Conservation (phyloP, 53 echinoderm and acorn worm species). For the Stichopus horrens region DNA sequence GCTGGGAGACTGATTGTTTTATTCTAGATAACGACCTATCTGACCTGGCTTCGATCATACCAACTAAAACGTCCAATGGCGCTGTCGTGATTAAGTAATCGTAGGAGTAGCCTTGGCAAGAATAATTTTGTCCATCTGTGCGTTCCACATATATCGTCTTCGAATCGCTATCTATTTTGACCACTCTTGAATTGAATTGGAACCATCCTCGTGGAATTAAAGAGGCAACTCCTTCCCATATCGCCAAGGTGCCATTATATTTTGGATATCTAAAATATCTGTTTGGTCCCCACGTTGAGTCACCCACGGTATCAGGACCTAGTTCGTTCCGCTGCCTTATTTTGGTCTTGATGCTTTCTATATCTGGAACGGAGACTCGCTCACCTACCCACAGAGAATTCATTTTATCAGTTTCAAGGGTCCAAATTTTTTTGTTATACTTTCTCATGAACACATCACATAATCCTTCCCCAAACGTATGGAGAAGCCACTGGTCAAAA, state of each 20-base stretch:
- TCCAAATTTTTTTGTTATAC: slow-evolving; percentile 58
- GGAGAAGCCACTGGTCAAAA: slow-evolving; percentile 56
- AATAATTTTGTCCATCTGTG: not conserved
- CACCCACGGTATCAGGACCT: not conserved
- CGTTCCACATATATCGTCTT: not conserved
- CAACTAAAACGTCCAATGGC: slow-evolving; percentile 39
- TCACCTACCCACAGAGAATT: slow-evolving; percentile 56
- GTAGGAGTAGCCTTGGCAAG: not conserved
- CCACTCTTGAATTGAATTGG: slow-evolving; percentile 44
- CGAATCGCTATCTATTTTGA: slow-evolving; percentile 24
- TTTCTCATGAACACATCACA: slow-evolving; percentile 59
- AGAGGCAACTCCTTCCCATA: slow-evolving; percentile 46
- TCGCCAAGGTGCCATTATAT: slow-evolving; percentile 47
- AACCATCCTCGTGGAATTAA: slow-evolving; percentile 53
- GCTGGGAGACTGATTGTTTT: slow-evolving; percentile 12
- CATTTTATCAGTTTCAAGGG: slow-evolving; percentile 44
- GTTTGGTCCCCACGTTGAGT: slow-evolving; percentile 49
- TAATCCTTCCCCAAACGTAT: slow-evolving; percentile 44
- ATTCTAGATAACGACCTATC: not conserved
- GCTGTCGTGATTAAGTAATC: slow-evolving; percentile 39
- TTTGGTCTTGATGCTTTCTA: slow-evolving; percentile 44
- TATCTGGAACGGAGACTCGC: slow-evolving; percentile 48
- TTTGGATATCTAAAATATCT: slow-evolving; percentile 46
- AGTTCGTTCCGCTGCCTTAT: not conserved
- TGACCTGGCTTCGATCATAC: not conserved